Conservation (phyloP, 2,888 invertebrate genomes). For the Pristionchus mayeri region DNA sequence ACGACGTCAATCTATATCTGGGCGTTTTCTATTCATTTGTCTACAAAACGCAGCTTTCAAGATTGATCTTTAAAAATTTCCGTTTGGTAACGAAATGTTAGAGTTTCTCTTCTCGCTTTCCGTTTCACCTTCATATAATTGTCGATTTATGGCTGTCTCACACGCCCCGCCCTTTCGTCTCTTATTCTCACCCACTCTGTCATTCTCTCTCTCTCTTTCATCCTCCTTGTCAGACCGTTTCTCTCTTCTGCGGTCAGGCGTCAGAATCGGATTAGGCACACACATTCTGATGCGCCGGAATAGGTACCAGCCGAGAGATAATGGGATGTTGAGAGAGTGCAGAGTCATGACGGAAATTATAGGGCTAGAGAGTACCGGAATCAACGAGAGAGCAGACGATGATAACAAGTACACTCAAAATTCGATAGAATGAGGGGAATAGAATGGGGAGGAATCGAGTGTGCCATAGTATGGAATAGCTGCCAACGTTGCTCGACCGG, state of each 20-base stretch:
- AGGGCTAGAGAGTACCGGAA: not conserved
- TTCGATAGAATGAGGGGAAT: not conserved
- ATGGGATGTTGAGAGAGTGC: not conserved
- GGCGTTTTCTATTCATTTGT: too few species aligned
- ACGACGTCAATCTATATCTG: too few species aligned
- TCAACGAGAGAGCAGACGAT: not conserved
- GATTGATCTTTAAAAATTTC: not conserved
- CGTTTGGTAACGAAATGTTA: not conserved
- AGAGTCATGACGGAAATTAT: not conserved
- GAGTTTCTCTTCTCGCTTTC: not conserved
- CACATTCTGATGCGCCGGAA: slow-evolving; percentile 18
- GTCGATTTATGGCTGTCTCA: not conserved
- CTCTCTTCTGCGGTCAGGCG: not conserved
- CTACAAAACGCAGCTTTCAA: too few species aligned
- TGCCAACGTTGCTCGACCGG: not conserved
- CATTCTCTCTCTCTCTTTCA: not conserved
- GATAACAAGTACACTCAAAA: not conserved
- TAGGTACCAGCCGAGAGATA: not conserved
- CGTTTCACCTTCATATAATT: not conserved
- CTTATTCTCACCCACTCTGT: not conserved
- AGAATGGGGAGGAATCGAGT: not conserved
- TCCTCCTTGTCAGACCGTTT: not conserved
- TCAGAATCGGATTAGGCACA: slow-evolving; percentile 44
- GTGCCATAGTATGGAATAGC: too few species aligned
- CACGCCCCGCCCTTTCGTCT: not conserved